Evolutionary conservation across 2,113 vertebrate species (phyloP).

Genomic region (Serinus canaria): DNA sequence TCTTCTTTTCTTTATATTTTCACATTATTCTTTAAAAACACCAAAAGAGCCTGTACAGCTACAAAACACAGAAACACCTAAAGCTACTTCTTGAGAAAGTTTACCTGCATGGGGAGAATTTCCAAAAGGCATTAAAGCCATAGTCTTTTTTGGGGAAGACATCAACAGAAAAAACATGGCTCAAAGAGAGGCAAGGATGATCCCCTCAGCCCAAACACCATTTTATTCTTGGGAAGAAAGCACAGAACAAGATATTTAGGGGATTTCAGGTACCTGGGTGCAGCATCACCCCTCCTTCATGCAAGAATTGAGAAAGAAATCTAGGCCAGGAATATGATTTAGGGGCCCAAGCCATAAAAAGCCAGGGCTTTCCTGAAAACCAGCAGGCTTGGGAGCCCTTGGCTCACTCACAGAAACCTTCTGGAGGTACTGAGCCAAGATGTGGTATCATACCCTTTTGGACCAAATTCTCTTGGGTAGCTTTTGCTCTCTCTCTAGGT

Average conservation of each 20-base stretch:
- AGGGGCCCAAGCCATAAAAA: background rate
- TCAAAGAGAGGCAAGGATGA: background rate
- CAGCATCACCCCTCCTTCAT: background rate
- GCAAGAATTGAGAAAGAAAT: background rate
- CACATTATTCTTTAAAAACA: background rate
- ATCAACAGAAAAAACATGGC: background rate
- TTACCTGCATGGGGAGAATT: background rate
- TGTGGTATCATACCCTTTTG: background rate
- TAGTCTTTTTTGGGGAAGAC: background rate
- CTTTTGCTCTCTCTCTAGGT: background rate
- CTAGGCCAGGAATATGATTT: background rate
- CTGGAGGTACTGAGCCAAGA: background rate
- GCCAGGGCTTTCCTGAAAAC: background rate
- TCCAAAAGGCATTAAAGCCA: background rate
- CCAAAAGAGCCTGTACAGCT: background rate
- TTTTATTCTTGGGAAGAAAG: background rate
- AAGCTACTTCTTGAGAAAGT: background rate
- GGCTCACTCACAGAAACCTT: background rate
- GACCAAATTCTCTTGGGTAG: background rate
- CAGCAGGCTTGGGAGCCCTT: background rate
- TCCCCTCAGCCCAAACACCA: background rate
- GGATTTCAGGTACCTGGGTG: background rate
- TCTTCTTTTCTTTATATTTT: background rate
- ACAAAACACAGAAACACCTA: background rate
- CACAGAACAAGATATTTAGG: background rate